These are phyloP conservation scores for Sarcophaga caerulescens DNA, from an alignment of 2,888 invertebrate species.

Conservation along the genomic window DNA sequence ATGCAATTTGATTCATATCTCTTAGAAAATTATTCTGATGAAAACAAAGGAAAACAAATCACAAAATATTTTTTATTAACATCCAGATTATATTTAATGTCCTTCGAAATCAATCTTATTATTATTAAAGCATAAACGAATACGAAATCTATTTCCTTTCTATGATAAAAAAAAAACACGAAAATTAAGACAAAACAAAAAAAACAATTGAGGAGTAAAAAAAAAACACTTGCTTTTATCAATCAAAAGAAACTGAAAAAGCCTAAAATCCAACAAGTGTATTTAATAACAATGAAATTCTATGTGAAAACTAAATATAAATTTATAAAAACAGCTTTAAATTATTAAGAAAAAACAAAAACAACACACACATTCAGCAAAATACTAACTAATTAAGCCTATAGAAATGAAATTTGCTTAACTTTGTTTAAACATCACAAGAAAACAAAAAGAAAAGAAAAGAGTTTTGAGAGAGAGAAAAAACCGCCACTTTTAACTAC, in stretches of 20 bases:
- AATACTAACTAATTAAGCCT: background rate
- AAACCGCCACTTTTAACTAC: no score
- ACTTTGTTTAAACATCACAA: background rate
- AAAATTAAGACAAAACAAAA: background rate
- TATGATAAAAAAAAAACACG: no score
- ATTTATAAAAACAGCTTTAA: slow-evolving; percentile 38
- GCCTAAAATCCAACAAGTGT: slow-evolving; percentile 20
- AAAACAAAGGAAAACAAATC: background rate
- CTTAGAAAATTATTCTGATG: slow-evolving; percentile 36
- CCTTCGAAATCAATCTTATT: slow-evolving; percentile 17
- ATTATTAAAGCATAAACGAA: slow-evolving; percentile 24
- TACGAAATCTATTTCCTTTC: background rate
- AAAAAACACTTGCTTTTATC: slow-evolving; percentile 51
- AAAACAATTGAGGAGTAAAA: background rate
- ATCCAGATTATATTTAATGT: background rate
- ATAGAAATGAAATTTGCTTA: slow-evolving; percentile 42
- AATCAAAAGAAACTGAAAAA: slow-evolving; percentile 33
- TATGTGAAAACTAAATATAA: background rate
- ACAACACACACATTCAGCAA: no score
- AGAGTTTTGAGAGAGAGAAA: no score
- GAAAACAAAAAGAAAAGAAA: background rate
- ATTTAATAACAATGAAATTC: background rate
- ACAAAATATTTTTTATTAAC: slow-evolving; percentile 8
- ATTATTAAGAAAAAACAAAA: slow-evolving; percentile 36
- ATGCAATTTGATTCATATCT: slow-evolving; percentile 58